Evolutionary conservation across 2,797 vertebrate genomes (phyloP).

Genomic region (Eidolon dupreanum): DNA sequence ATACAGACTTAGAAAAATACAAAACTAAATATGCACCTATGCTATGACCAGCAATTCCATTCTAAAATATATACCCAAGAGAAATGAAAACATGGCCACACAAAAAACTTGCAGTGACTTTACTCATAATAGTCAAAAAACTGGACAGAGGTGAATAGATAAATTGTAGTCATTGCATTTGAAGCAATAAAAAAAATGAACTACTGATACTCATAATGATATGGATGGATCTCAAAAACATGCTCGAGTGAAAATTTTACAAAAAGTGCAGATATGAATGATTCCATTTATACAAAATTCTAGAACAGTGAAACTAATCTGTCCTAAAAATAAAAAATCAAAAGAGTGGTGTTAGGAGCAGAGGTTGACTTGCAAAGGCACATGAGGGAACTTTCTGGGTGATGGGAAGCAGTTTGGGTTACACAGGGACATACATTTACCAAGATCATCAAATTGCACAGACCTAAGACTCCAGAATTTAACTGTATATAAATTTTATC

Average conservation of each 20-base stretch:
- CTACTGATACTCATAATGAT: neutral
- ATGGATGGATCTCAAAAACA: neutral
- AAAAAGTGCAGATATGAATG: neutral
- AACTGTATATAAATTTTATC: neutral
- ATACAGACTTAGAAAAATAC: neutral
- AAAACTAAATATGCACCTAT: neutral
- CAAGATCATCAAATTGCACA: neutral
- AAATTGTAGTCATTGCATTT: neutral
- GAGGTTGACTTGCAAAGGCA: neutral
- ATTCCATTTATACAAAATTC: neutral
- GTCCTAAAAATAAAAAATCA: neutral
- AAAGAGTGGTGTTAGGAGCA: neutral
- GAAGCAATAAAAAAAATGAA: neutral
- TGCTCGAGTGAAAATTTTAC: neutral
- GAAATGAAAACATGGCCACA: neutral
- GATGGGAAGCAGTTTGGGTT: neutral
- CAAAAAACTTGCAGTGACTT: neutral
- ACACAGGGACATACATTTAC: neutral
- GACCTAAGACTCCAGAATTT: neutral
- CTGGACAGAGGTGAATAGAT: neutral
- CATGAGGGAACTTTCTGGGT: neutral
- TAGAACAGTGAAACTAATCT: neutral
- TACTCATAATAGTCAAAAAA: neutral
- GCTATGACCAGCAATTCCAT: neutral
- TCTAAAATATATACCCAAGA: neutral